Conservation (phyloP, 2,888 invertebrate genomes). For the Scaptomyza caliginosa region DNA sequence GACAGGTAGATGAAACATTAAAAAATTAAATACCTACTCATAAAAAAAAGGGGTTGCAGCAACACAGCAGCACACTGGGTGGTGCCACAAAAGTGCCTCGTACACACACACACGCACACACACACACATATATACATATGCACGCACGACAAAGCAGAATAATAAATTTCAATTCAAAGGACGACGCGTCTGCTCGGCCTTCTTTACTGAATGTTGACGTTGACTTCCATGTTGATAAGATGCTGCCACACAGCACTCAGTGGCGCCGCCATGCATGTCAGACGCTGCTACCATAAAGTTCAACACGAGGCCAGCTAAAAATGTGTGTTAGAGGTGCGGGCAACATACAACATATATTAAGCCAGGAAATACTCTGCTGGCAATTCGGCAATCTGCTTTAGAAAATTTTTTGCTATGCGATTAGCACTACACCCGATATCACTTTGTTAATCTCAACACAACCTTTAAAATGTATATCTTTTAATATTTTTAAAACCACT, state of each 20-base stretch:
- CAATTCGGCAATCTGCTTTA: background rate
- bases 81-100: constrained; percentile 61
- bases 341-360: background rate
- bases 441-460: too few relatives aligned
- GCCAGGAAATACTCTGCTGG: background rate
- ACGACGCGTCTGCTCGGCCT: constrained; percentile 59
- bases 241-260: constrained; percentile 34
- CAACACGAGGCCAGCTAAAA: constrained; percentile 25
- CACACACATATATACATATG: constrained; percentile 28
- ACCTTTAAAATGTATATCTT: too few relatives aligned
- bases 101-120: background rate
- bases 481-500: background rate
- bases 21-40: constrained; percentile 48
- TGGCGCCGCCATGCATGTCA: constrained; percentile 29
- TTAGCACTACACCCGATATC: too few relatives aligned
- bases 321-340: constrained; percentile 4
- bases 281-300: constrained; percentile 13
- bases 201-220: constrained; percentile 35
- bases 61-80: background rate
- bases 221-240: constrained; percentile 69
- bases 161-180: constrained; percentile 78
- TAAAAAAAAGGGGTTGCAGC: constrained; percentile 42
- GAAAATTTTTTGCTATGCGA: too few relatives aligned
- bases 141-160: constrained; percentile 79
- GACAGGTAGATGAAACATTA: constrained; percentile 24